phyloP scores from a whole-genome alignment of 2,113 vertebrate genomes.

The Siniperca knerii region DNA sequence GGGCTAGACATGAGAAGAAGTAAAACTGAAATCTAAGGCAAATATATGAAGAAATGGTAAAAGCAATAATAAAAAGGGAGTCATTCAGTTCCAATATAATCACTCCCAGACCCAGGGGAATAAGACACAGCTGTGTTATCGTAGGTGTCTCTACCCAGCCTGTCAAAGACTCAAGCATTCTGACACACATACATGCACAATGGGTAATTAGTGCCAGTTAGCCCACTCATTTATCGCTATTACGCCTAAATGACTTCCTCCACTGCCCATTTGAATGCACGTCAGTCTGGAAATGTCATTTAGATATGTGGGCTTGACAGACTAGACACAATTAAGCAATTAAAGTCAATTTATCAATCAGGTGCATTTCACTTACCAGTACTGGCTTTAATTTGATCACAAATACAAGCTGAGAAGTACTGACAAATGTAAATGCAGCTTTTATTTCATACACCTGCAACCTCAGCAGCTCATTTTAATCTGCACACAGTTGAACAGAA shows the following conservation, averaged over 20 bases:
- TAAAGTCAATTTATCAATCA: slow-evolving; percentile 67
- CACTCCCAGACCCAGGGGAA: slow-evolving; percentile 64
- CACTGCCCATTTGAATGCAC: slow-evolving; percentile 68
- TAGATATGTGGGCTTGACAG: slow-evolving; percentile 70
- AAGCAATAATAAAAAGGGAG: slow-evolving; percentile 41
- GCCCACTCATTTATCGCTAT: slow-evolving; percentile 75
- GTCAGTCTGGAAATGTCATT: slow-evolving; percentile 66
- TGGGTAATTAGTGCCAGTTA: slow-evolving; percentile 79
- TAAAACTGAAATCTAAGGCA: background rate
- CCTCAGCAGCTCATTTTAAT: slow-evolving; percentile 3
- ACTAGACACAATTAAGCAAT: slow-evolving; percentile 62
- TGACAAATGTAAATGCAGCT: slow-evolving; percentile 18
- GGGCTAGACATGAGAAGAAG: slow-evolving; percentile 1
- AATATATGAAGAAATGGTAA: slow-evolving; percentile 27
- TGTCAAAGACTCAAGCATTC: slow-evolving; percentile 63
- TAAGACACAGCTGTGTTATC: slow-evolving; percentile 81
- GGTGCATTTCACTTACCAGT: slow-evolving; percentile 43
- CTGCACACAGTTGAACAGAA: background rate
- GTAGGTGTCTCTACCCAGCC: slow-evolving; percentile 71
- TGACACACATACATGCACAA: slow-evolving; percentile 71
- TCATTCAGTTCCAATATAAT: slow-evolving; percentile 69
- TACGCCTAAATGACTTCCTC: slow-evolving; percentile 82
- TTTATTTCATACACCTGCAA: slow-evolving; percentile 49
- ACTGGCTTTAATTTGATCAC: slow-evolving; percentile 54
- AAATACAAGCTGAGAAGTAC: slow-evolving; percentile 39